Conservation (phyloP, 2,797 vertebrate species). For the Lophotriccus pileatus region DNA sequence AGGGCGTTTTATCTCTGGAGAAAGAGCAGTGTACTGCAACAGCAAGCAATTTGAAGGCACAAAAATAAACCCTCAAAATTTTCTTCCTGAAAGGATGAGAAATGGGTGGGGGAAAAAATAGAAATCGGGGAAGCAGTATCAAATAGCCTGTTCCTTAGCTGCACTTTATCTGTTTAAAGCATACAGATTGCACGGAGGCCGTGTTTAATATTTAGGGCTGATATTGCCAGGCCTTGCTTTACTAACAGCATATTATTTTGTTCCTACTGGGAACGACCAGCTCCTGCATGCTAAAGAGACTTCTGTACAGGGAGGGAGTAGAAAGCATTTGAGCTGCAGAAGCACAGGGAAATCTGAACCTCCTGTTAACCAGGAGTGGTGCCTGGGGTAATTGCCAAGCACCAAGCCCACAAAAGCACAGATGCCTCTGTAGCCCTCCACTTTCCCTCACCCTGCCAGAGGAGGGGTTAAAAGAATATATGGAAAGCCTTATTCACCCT, state of each 20-base stretch:
- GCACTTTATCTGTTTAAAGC: neutral
- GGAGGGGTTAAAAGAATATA: neutral
- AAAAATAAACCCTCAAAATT: constrained; percentile 40
- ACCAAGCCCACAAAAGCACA: neutral
- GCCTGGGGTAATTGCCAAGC: neutral
- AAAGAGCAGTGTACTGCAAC: neutral
- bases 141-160: neutral
- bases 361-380: neutral
- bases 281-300: constrained; percentile 13
- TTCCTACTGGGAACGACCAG: neutral
- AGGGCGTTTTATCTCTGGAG: neutral
- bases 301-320: neutral
- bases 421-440: neutral
- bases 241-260: neutral
- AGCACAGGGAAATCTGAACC: neutral
- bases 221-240: neutral
- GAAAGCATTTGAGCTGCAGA: neutral
- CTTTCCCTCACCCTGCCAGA: neutral
- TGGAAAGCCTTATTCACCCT: neutral
- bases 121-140: neutral
- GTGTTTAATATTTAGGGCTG: neutral
- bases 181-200: neutral
- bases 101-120: neutral
- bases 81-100: neutral
- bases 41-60: constrained; percentile 7